phyloP scores from a whole-genome alignment of 2,888 invertebrate genomes.

The Mystacides longicornis region DNA sequence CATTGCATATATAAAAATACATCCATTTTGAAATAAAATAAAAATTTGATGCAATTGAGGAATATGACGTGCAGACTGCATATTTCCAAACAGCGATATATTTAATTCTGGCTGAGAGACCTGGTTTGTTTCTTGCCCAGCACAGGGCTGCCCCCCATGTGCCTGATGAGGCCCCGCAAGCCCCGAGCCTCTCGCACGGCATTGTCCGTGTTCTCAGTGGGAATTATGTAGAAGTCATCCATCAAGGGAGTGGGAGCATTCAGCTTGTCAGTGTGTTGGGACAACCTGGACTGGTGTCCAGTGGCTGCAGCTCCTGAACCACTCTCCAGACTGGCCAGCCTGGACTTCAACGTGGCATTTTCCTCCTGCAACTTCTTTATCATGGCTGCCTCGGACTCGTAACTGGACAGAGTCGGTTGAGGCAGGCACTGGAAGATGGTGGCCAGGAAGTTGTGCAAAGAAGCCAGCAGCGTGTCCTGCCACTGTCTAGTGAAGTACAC shows the following conservation, averaged over 20 bases:
- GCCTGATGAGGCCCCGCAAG: conserved; percentile 68
- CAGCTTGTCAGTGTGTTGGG: conserved; percentile 50
- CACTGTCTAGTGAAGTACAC: conserved; percentile 88
- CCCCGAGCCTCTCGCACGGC: conserved; percentile 63
- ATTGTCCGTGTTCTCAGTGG: conserved; percentile 63
- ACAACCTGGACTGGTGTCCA: conserved; percentile 56
- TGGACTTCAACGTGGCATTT: conserved; percentile 57
- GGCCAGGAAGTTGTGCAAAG: conserved; percentile 87
- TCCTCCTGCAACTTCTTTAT: conserved; percentile 79
- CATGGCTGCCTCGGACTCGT: conserved; percentile 76
- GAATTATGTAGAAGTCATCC: conserved; percentile 87
- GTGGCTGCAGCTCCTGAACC: conserved; percentile 31
- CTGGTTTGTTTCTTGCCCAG: conserved; percentile 60
- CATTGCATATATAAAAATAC: no score
- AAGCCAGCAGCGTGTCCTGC: conserved; percentile 88
- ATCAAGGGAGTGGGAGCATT: conserved; percentile 69
- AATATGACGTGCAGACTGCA: no score
- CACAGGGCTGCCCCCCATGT: conserved; percentile 80
- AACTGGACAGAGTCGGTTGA: conserved; percentile 75
- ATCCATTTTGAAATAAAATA: no score
- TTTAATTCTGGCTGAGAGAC: conserved; percentile 44
- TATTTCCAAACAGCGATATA: no score
- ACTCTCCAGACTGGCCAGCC: conserved; percentile 23
- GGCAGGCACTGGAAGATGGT: conserved; percentile 84
- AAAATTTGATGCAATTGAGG: no score